Conservation (phyloP, 92 coral and sea anemone species). For the Metridium senile region DNA sequence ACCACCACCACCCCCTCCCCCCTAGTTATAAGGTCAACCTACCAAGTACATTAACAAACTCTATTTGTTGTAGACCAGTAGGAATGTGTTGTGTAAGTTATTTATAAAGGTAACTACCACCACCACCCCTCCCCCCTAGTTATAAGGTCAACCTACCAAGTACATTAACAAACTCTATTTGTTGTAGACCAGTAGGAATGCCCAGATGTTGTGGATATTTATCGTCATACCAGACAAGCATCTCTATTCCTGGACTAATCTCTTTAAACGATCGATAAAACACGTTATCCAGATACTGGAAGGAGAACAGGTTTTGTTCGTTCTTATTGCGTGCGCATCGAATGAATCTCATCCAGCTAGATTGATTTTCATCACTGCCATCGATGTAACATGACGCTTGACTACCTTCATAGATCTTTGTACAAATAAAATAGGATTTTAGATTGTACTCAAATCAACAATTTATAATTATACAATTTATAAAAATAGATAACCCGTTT, state of each 20-base stretch:
- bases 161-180: slow-evolving; percentile 31
- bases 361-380: slow-evolving; percentile 81
- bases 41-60: slow-evolving; percentile 25
- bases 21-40: background rate
- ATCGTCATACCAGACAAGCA: slow-evolving; percentile 93
- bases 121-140: background rate
- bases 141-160: slow-evolving; percentile 9
- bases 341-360: slow-evolving; percentile 99
- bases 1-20: background rate
- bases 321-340: slow-evolving; percentile 92
- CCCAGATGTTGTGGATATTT: slow-evolving; percentile 90
- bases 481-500: too few relatives aligned
- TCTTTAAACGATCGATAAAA: slow-evolving; percentile 94
- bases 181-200: slow-evolving; percentile 73
- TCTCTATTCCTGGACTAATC: slow-evolving; percentile 78
- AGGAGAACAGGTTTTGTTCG: slow-evolving; percentile 88
- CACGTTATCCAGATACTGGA: slow-evolving; percentile 81
- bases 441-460: background rate
- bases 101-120: background rate
- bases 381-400: slow-evolving; percentile 73
- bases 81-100: slow-evolving; percentile 13
- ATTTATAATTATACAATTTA: background rate
- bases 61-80: slow-evolving; percentile 52
- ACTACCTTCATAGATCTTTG: slow-evolving; percentile 85
- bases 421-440: background rate